These are phyloP conservation scores for Napeogenes sylphis DNA, from an alignment of 2,888 invertebrate genomes.

Conservation along the genomic window DNA sequence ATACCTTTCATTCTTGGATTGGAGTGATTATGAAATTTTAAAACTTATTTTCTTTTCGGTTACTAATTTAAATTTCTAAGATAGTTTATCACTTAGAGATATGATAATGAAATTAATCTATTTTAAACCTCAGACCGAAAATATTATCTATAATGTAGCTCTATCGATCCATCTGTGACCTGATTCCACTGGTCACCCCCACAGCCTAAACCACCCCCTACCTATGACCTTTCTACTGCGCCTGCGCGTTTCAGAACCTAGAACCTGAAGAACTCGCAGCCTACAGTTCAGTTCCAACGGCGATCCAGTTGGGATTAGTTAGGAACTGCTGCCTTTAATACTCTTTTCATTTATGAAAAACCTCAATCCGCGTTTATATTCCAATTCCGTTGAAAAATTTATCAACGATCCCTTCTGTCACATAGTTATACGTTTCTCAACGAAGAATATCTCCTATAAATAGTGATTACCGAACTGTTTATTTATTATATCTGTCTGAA, in stretches of 20 bases:
- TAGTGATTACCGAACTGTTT: conserved; percentile 48
- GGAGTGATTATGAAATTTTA: too few species aligned
- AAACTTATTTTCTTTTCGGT: too few species aligned
- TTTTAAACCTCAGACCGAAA: background rate
- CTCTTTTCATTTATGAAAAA: conserved; percentile 65
- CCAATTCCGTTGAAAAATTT: conserved; percentile 36
- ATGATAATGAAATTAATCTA: too few species aligned
- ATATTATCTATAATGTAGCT: conserved; percentile 10
- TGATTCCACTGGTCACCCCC: conserved; percentile 45
- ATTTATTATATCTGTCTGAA: conserved; percentile 9
- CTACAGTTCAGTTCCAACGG: conserved; percentile 37
- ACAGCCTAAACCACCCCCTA: conserved; percentile 40
- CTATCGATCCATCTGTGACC: conserved; percentile 42
- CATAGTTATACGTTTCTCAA: conserved; percentile 66
- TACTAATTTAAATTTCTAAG: too few species aligned
- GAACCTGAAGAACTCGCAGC: conserved; percentile 43
- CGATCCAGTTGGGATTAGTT: conserved; percentile 3
- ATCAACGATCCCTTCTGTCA: conserved; percentile 57
- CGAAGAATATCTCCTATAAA: conserved; percentile 71
- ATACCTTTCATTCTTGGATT: too few species aligned
- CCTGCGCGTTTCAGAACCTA: conserved; percentile 51
- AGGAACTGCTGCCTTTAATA: background rate
- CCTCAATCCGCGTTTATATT: conserved; percentile 40
- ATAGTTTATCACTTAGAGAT: too few species aligned
- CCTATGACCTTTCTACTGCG: conserved; percentile 59